Conservation (phyloP, 2,888 invertebrate species). For the Muschampia plurimacula region DNA sequence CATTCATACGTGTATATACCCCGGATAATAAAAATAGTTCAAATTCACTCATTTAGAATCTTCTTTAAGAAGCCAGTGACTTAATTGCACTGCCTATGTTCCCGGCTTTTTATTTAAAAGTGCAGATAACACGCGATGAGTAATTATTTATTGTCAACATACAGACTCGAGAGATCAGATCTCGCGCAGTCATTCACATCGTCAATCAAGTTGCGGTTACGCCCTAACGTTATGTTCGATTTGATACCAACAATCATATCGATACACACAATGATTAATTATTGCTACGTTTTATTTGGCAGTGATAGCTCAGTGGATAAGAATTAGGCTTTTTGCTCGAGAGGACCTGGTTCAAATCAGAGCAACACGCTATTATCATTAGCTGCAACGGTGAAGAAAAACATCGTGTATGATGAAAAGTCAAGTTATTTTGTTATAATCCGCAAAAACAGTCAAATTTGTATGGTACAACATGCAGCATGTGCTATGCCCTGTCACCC, state of each 20-base stretch:
- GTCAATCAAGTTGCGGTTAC: constrained; percentile 23
- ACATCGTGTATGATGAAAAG: too few relatives aligned
- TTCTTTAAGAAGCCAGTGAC: constrained; percentile 1
- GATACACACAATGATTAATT: background rate
- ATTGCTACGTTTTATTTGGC: background rate
- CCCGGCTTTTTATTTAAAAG: background rate
- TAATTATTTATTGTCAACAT: constrained; percentile 17
- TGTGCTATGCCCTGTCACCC: too few relatives aligned
- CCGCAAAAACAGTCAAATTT: too few relatives aligned
- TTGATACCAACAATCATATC: constrained; percentile 1
- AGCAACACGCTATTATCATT: too few relatives aligned
- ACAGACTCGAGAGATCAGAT: constrained; percentile 25
- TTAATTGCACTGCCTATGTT: constrained; percentile 9
- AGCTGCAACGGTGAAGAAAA: too few relatives aligned
- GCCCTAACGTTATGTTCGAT: constrained; percentile 18
- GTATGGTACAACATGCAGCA: too few relatives aligned
- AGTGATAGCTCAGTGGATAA: too few relatives aligned
- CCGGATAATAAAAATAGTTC: too few relatives aligned
- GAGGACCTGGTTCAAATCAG: too few relatives aligned
- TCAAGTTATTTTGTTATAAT: too few relatives aligned
- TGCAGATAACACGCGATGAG: constrained; percentile 21
- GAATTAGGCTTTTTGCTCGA: too few relatives aligned
- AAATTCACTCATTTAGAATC: constrained; percentile 11
- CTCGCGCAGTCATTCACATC: constrained; percentile 30
- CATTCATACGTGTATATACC: background rate